Conservation (phyloP, 2,113 vertebrate species). For the Hemicordylus capensis region DNA sequence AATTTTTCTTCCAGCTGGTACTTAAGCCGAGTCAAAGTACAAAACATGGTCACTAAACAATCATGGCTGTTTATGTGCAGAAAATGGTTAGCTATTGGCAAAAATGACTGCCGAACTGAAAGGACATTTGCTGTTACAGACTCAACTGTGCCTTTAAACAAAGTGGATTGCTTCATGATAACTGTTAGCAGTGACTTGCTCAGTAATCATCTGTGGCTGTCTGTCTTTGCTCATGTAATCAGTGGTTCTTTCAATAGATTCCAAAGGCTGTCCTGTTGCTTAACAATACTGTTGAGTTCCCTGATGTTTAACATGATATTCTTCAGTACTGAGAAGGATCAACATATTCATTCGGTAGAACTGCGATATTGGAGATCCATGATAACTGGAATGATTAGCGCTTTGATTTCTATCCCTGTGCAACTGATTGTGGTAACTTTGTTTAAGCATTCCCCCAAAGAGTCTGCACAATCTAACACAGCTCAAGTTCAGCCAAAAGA, state of each 20-base stretch:
- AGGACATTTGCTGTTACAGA: constrained; percentile 48
- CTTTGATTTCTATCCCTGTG: constrained; percentile 61
- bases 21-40: constrained; percentile 74
- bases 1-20: constrained; percentile 68
- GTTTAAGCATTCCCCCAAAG: constrained; percentile 63
- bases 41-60: constrained; percentile 52
- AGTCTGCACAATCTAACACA: neutral
- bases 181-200: constrained; percentile 17
- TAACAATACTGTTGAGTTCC: constrained; percentile 63
- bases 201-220: constrained; percentile 67
- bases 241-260: constrained; percentile 56
- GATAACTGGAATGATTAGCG: constrained; percentile 65
- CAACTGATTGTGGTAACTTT: constrained; percentile 56
- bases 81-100: constrained; percentile 66
- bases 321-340: constrained; percentile 44
- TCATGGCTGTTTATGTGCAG: constrained; percentile 77
- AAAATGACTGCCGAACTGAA: neutral
- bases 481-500: neutral
- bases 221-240: constrained; percentile 34
- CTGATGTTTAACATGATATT: constrained; percentile 72
- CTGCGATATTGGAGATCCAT: constrained; percentile 34
- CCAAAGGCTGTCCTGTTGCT: constrained; percentile 71
- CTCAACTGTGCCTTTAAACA: constrained; percentile 36
- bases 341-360: accelerated
- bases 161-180: constrained; percentile 67